A percentile compares a stretch with the other conserved stretches of the same genome.
Conservation (phyloP, 1,140 invertebrate species). For the Brachionus paranguensis region DNA sequence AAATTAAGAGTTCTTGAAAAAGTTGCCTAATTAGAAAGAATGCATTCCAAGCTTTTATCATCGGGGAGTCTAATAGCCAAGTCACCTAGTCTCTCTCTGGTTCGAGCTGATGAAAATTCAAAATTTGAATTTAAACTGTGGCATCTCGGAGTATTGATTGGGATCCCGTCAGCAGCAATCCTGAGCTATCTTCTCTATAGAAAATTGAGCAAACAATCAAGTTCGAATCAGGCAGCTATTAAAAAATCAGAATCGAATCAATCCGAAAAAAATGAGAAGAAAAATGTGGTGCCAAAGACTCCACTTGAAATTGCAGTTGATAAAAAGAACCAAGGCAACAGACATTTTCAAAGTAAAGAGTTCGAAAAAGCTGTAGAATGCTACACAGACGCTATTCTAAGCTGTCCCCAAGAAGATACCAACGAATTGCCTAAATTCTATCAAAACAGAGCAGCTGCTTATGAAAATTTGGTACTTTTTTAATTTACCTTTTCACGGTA, state of each 20-base stretch:
- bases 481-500: background rate
- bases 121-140: constrained; percentile 31
- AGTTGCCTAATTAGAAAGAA: background rate
- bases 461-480: constrained; percentile 72
- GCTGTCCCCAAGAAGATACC: constrained; percentile 68
- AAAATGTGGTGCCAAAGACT: constrained; percentile 51
- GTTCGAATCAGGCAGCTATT: background rate
- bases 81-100: background rate
- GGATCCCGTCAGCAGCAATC: constrained; percentile 16
- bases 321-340: constrained; percentile 79
- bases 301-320: constrained; percentile 66
- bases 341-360: constrained; percentile 73
- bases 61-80: background rate
- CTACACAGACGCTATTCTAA: constrained; percentile 80
- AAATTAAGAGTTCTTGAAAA: background rate
- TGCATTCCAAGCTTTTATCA: constrained; percentile 18
- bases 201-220: background rate
- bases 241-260: background rate
- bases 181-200: constrained; percentile 2
- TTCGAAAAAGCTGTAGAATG: constrained; percentile 78
- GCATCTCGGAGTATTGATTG: constrained; percentile 18
- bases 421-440: constrained; percentile 79
- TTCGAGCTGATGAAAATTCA: background rate
- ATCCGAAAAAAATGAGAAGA: background rate
- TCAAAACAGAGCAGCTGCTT: constrained; percentile 88